Evolutionary conservation across 2,888 invertebrate genomes (phyloP), one percentile per base, ranked within the genome.

Genomic region (Glaucopsyche alexis): DNA sequence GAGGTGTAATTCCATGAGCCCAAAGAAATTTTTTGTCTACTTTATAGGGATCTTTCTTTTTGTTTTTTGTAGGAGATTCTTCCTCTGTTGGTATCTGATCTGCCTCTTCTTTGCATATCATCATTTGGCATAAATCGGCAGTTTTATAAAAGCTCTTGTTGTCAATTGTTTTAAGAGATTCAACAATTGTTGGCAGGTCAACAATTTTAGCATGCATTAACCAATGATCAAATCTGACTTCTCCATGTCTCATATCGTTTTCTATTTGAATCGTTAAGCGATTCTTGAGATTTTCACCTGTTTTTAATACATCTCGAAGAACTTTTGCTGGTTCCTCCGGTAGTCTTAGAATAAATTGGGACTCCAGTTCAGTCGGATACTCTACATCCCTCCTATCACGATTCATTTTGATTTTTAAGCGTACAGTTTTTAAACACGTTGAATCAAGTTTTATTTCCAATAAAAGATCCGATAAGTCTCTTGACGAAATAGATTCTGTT

Each of bases 91-190:
- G 94, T 0, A 94, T 50, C 42, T 49, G 95, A 81, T 98, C 98
- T 49, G 97, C 96, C 80, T 98, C 98, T 80, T 97, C 97, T 89
- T 96, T 97, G 81, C 98, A 98, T 73, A 98, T 94, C 94, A 99
- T 95, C 91, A 96, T 94, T 94, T 99, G 99, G 81, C 97, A 97
- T 77, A 99, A 95, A 87, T 99, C 99, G 0, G 99, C 98, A 3
- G 99, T 98, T 93, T 99, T 99, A 85, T 99, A 99, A 80, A 99
- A 97, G 81, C 97, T 98, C 89, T 99, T 99, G 76, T 95, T 96
- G 85, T 99, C 99, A 73, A 99, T 97, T 0, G 99, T 99, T 93
- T 99, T 99, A 75, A 97, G 91, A 0, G 98, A 97, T 90, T 99
- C 99, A 29, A 98, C 95, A 11, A 99, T 94, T 7, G 98, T 97